Evolutionary conservation across 2,888 invertebrate species (phyloP), one percentile per base, ranked within the genome.

Genomic region (Lepidonotus clava): DNA sequence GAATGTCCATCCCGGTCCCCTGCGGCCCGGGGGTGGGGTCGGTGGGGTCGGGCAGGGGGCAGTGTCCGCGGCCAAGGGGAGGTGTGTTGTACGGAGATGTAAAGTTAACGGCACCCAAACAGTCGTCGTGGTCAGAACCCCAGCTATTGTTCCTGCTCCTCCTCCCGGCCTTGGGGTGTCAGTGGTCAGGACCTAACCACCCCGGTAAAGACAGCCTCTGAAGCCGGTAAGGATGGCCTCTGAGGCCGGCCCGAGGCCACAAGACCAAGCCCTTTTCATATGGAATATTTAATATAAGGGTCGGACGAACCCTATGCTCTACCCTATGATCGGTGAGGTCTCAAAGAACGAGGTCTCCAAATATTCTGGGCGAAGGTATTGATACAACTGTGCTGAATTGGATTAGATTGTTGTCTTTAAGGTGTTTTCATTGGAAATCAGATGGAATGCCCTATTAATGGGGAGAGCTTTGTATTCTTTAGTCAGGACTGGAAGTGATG

Each of bases 101-200:
- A 61, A 61, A 61, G 61, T 61, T 61, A 61, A 61, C 61, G 61
- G 61, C 61, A 61, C 61, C 24, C 28, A 61, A 61, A 61, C 28
- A 61, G 28, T 32, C 24, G 61, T 11, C 61, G 11, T 24, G 11
- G 2, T 32, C 61, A 28, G 28, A 24, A 28, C 53, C 61, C 28
- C 24, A 11, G 28, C 11, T 28, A 61, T 61, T 61, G 61, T 61
- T 28, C 28, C 24, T 24, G 61, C 24, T 28, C 61, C 28, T 11
- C 28, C 61, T 24, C 28, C 28, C 5, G 11, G 11, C 61, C 24
- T 32, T 24, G 61, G 2, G 61, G 61, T 61, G 61, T 61, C 28
- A 61, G 24, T 32, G 61, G 61, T 11, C 11, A 24, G 5, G 28
- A 61, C 28, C 61, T 11, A 61, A 61, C 61, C 28, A 61, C 61